These are phyloP conservation scores for Epistrophe eligans DNA, from an alignment of 2,888 invertebrate species.

Conservation along the genomic window DNA sequence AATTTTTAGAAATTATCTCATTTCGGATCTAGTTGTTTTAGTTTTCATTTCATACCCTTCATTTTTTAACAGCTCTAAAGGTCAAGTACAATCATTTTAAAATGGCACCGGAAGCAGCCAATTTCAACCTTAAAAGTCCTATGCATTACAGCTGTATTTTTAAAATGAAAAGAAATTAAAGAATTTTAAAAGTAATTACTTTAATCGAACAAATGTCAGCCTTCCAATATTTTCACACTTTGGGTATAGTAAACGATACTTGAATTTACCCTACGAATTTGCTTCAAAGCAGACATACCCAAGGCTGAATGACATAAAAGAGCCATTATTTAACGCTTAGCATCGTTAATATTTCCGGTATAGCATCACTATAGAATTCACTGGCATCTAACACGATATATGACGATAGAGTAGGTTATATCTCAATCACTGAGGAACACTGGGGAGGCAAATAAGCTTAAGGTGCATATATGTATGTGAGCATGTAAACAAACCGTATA, in stretches of 20 bases:
- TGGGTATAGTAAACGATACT: neutral
- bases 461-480: conserved; percentile 5
- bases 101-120: no score
- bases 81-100: no score
- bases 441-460: conserved; percentile 2
- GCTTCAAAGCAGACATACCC: neutral
- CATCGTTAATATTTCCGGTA: conserved; percentile 48
- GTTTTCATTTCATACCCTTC: no score
- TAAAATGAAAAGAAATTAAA: no score
- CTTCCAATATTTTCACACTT: neutral
- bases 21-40: no score
- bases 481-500: conserved; percentile 16
- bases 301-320: conserved; percentile 17
- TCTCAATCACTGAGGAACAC: neutral
- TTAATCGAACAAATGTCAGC: no score
- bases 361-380: conserved; percentile 14
- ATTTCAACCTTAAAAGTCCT: no score
- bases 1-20: no score
- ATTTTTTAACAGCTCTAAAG: no score
- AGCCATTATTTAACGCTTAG: conserved; percentile 42
- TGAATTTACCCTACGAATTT: neutral
- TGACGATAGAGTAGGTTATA: neutral
- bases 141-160: no score
- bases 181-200: no score
- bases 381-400: conserved; percentile 19